Base-by-base conservation (phyloP, 2,888 invertebrate species). In the Meiosimyza decipiens region DNA sequence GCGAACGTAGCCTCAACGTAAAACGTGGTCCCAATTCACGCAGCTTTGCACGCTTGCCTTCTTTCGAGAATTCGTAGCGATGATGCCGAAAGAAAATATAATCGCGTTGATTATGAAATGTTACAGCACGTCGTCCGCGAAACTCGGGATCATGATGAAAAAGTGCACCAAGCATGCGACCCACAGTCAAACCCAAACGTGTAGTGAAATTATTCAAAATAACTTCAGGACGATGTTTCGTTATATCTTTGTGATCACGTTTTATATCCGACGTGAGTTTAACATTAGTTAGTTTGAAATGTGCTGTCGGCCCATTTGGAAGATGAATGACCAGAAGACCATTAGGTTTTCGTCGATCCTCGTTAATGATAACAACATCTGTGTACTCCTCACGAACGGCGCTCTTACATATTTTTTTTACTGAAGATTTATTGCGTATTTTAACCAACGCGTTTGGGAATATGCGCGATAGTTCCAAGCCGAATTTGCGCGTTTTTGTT, bases 61-160 rank as follows among this genome's bases (percentile, higher is more conserved):
- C 94, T 71, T 91, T 90, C 77, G 95, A 93, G 87, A 98, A 97
- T 82, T 96, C 95, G 86, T 98, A 97, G 92, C 97, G 92, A 87
- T 99, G 98, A 88, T 99, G 98, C 72, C 99, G 91, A 86, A 99
- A 98, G 89, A 99, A 99, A 80, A 99, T 96, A 85, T 95, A 99
- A 89, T 99, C 99, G 74, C 99, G 90, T 87, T 99, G 99, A 88
- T 99, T 99, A 88, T 99, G 99, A 86, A 99, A 98, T 49, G 99
- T 98, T 75, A 97, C 96, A 0, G 93, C 96, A 75, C 98, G 90
- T 5, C 97, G 90, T 0, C 99, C 99, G 77, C 92, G 92, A 88
- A 98, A 99, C 87, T 99, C 93, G 0, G 99, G 99, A 86, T 96
- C 93, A 86, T 96, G 96, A 86, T 98, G 98, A 86, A 99, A 99